Percentiles rank a stretch among this genome's conserved stretches.
Conservation (phyloP, 2,113 vertebrate species). For the Gila orcuttii region DNA sequence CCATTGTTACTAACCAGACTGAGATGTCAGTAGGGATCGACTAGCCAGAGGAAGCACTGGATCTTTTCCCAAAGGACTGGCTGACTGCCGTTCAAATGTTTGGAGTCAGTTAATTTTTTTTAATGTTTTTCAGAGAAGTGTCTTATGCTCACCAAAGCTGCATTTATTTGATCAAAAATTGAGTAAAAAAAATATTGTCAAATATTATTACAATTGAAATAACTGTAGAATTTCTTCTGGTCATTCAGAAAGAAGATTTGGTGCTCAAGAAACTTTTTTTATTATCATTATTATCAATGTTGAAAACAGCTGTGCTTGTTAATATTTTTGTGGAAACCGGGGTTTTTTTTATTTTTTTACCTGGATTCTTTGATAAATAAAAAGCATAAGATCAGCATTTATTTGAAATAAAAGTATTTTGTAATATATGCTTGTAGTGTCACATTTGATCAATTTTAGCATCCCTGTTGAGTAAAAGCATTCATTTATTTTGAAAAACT, state of each 20-base stretch:
- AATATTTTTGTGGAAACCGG: neutral
- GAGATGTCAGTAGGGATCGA: neutral
- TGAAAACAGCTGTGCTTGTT: neutral
- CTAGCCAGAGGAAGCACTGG: neutral
- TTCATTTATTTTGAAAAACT: too few relatives aligned
- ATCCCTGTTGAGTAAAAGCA: too few relatives aligned
- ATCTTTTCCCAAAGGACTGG: neutral
- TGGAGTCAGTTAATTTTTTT: neutral
- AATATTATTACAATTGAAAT: neutral
- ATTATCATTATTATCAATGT: neutral
- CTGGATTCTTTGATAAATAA: neutral
- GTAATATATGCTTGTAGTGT: too few relatives aligned
- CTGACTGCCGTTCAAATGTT: neutral
- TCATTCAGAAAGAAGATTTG: neutral
- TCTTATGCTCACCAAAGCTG: neutral
- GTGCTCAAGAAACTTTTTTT: too few relatives aligned
- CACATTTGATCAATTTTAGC: too few relatives aligned
- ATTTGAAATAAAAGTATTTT: neutral
- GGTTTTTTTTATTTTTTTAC: too few relatives aligned
- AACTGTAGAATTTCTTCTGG: neutral
- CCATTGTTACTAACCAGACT: slow-evolving; percentile 5
- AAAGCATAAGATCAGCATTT: neutral
- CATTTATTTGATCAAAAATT: neutral
- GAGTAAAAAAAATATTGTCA: neutral
- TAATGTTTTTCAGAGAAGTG: neutral